phyloP scores from a whole-genome alignment of 2,888 invertebrate species.

The Apocheima hispidaria region DNA sequence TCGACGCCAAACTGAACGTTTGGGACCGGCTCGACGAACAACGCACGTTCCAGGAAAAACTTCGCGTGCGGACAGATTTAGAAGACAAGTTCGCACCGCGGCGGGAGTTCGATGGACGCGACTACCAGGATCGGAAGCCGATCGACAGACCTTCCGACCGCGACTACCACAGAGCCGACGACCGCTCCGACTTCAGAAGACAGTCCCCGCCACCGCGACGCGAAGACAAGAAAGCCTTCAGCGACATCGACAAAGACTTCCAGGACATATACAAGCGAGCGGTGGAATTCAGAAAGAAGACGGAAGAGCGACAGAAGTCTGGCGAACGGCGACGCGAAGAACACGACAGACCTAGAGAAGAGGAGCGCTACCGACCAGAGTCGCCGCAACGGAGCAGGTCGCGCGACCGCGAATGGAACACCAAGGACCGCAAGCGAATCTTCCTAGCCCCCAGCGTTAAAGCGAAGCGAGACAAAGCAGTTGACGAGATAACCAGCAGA shows the following conservation, averaged over 20 bases:
- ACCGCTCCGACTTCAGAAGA: conserved; percentile 38
- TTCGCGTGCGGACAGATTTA: conserved; percentile 27
- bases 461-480: conserved; percentile 66
- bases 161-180: conserved; percentile 32
- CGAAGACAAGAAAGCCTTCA: conserved; percentile 44
- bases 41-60: conserved; percentile 51
- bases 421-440: conserved; percentile 13
- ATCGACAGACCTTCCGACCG: conserved; percentile 5
- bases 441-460: conserved; percentile 38
- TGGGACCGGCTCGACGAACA: conserved; percentile 42
- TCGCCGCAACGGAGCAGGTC: conserved; percentile 5
- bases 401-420: conserved; percentile 7
- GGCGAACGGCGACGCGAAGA: conserved; percentile 46
- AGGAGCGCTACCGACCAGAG: conserved; percentile 1
- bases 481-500: conserved; percentile 63
- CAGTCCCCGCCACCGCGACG: conserved; percentile 43
- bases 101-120: conserved; percentile 35
- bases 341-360: conserved; percentile 33
- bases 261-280: conserved; percentile 72
- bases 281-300: conserved; percentile 68
- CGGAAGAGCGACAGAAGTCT: conserved; percentile 63
- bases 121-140: conserved; percentile 37
- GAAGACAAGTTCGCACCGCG: conserved; percentile 29
- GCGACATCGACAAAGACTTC: conserved; percentile 66
- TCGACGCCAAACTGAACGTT: conserved; percentile 33